Conservation (phyloP, 1,140 invertebrate species). For the Halictus rubicundus region DNA sequence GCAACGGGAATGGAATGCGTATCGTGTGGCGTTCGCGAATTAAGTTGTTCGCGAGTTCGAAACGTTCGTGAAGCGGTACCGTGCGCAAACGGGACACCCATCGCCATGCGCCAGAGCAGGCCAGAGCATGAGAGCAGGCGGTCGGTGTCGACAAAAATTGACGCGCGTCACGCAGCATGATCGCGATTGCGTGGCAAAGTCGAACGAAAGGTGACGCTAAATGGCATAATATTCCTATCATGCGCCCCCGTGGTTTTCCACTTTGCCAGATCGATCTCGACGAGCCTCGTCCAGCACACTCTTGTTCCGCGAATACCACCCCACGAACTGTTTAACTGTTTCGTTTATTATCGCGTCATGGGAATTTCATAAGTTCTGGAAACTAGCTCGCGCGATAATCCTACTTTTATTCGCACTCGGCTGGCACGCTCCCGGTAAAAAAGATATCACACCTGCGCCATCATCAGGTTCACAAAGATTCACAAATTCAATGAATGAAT, state of each 20-base stretch:
- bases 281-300: neutral
- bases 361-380: too few relatives aligned
- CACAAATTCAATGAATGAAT: too few relatives aligned
- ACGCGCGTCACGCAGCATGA: constrained; percentile 49
- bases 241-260: neutral
- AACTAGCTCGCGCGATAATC: too few relatives aligned
- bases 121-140: neutral
- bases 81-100: constrained; percentile 1
- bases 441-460: too few relatives aligned
- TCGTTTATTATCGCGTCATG: neutral
- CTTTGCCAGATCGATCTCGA: neutral
- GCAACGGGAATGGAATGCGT: neutral
- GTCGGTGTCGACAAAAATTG: constrained; percentile 41
- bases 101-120: too few relatives aligned
- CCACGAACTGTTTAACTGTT: neutral
- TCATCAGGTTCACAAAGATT: too few relatives aligned
- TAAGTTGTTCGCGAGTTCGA: constrained; percentile 53
- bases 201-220: constrained; percentile 45
- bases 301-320: too few relatives aligned
- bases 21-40: constrained; percentile 32
- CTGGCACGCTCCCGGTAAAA: too few relatives aligned
- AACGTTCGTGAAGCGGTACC: neutral
- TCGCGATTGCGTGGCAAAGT: constrained; percentile 51
- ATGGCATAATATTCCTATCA: constrained; percentile 46
- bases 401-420: too few relatives aligned